Base-by-base conservation (phyloP, 1,140 invertebrate species). In the Stenopsyche tienmushanensis region DNA sequence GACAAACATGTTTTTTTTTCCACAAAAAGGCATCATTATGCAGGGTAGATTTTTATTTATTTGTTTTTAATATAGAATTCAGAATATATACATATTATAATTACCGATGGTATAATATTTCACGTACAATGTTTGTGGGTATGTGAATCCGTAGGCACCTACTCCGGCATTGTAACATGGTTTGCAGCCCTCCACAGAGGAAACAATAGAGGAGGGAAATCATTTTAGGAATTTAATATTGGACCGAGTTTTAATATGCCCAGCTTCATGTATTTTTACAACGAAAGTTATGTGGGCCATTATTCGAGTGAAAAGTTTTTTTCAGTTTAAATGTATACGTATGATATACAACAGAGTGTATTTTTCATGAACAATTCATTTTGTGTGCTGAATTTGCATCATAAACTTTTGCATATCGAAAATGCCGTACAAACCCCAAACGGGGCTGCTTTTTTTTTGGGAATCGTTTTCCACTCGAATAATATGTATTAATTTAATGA, bases 221-320 rank as follows among this genome's bases (percentile, higher is more conserved):
- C 42, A 60, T 60, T 60, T 60, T 49, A 65, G 67, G 63, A 69
- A 69, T 69, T 69, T 69, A 69, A 69, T 69, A 69, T 69, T 62
- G 67, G 67, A 59, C 63, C 63, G 9, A 26, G 50, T 57, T 65
- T 65, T 65, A 69, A 65, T 69, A 69, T 69, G 62, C 62, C 54
- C 42, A 23, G 44, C 63, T 62, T 24, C 49, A 53, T 53, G 67
- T 63, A 65, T 64, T 62, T 62, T 65, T 65, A 59, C 63, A 57
- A 50, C 25, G 59, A 34, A 60, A 62, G 41, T 39, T 52, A 62
- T 62, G 59, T 29, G 18, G 10, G 3, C 17, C n/a, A 18, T 45
- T 18, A 25, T 42, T 42, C 3, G 9, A 23, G 18, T 18, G 39
- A 62, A 59, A 59, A 59, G 39, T 62, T 50, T 44, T 58, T 34